Conservation (phyloP, 1,140 invertebrate species). For the Platyura marginata region DNA sequence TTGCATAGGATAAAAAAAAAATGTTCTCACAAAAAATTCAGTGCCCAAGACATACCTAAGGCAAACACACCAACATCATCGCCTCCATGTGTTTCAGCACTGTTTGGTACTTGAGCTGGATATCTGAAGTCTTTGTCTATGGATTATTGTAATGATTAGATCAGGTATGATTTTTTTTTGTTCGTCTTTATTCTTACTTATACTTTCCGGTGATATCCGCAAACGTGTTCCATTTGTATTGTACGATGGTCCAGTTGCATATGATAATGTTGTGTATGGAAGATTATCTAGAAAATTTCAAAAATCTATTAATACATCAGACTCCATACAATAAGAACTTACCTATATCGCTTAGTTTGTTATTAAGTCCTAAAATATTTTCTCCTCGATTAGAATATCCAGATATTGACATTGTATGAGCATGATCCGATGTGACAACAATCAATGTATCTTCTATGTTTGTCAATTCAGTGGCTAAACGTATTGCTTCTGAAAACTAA, state of each 20-base stretch:
- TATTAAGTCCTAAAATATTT: conserved; percentile 28
- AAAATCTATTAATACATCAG: no score
- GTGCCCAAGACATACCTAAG: conserved; percentile 38
- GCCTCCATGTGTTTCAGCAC: conserved; percentile 43
- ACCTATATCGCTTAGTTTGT: conserved; percentile 20
- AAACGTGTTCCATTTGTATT: neutral
- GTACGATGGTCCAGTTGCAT: conserved; percentile 41
- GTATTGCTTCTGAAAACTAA: conserved; percentile 36
- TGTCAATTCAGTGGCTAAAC: conserved; percentile 29
- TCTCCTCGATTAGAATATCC: conserved; percentile 40
- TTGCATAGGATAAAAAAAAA: conserved; percentile 41
- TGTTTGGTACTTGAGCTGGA: conserved; percentile 28
- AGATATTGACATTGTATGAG: conserved; percentile 38
- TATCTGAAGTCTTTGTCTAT: conserved; percentile 15
- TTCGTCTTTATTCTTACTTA: neutral
- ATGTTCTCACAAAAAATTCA: no score
- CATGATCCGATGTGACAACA: conserved; percentile 46
- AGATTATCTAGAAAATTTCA: no score
- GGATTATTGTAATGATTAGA: conserved; percentile 35
- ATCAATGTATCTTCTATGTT: conserved; percentile 38
- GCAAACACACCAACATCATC: conserved; percentile 48
- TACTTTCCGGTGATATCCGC: neutral
- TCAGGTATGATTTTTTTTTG: conserved; percentile 18
- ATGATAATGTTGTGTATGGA: conserved; percentile 41
- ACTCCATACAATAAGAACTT: neutral